Evolutionary conservation across 2,888 invertebrate species (phyloP).

Genomic region (Cataglyphis altisquamis): DNA sequence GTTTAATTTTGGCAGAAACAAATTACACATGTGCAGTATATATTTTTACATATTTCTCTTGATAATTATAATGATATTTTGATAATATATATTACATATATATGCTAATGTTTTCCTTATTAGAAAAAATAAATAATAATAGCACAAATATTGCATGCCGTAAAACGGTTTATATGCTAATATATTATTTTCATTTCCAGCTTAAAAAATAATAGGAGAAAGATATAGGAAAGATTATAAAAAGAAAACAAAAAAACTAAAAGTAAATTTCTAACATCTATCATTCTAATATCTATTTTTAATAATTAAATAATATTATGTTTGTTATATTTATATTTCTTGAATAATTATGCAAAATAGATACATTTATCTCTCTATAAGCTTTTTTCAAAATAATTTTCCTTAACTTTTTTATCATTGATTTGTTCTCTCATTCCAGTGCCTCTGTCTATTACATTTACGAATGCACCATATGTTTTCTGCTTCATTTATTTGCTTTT

Average conservation of each 20-base stretch:
- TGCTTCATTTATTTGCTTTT: conserved; percentile 40
- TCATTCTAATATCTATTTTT: background rate
- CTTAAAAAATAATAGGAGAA: background rate
- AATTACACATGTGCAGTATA: background rate
- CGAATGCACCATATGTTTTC: background rate
- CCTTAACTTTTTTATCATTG: background rate
- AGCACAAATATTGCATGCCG: background rate
- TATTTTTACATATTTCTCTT: background rate
- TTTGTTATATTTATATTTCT: background rate
- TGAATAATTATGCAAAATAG: background rate
- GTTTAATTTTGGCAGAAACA: background rate
- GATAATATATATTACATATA: background rate
- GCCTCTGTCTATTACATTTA: background rate
- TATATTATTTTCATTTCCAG: background rate
- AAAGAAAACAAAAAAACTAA: background rate
- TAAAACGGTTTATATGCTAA: background rate
- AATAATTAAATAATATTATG: background rate
- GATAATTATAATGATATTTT: background rate
- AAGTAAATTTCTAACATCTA: background rate
- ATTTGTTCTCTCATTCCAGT: background rate
- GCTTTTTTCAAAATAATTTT: background rate
- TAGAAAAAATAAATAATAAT: background rate
- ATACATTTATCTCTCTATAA: background rate
- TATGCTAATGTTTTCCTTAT: no score
- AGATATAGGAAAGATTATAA: no score